Conservation (phyloP, 2,797 vertebrate genomes). For the Sebastes goodei region DNA sequence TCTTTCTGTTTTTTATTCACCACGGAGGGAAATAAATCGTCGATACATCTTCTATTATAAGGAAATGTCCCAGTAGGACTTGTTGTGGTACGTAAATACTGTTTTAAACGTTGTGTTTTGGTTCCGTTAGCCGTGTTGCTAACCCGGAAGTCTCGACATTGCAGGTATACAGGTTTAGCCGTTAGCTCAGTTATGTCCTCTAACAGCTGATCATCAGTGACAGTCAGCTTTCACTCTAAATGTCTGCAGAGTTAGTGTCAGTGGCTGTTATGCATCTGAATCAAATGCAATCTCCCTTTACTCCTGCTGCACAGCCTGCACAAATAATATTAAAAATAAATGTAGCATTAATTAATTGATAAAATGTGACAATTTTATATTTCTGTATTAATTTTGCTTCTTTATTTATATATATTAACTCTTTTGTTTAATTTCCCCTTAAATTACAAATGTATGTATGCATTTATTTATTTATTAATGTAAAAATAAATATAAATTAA, state of each 20-base stretch:
- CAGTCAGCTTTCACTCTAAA: too few species aligned
- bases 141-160: slow-evolving; percentile 65
- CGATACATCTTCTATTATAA: neutral
- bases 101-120: slow-evolving; percentile 1
- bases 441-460: too few species aligned
- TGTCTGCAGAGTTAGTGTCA: neutral
- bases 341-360: too few species aligned
- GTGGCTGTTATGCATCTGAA: neutral
- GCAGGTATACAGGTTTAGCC: slow-evolving; percentile 37
- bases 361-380: too few species aligned
- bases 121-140: slow-evolving; percentile 36
- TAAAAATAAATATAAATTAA: too few species aligned
- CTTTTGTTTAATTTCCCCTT: too few species aligned
- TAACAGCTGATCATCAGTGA: neutral
- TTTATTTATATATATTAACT: too few species aligned
- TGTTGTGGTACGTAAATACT: slow-evolving; percentile 30
- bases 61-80: slow-evolving; percentile 45
- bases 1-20: neutral
- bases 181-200: neutral
- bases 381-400: too few species aligned
- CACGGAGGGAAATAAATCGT: neutral
- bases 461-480: too few species aligned
- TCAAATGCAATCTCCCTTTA: too few species aligned
- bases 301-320: neutral
- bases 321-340: too few species aligned